Conservation (phyloP, 2,113 vertebrate species). For the Macrotus californicus region DNA sequence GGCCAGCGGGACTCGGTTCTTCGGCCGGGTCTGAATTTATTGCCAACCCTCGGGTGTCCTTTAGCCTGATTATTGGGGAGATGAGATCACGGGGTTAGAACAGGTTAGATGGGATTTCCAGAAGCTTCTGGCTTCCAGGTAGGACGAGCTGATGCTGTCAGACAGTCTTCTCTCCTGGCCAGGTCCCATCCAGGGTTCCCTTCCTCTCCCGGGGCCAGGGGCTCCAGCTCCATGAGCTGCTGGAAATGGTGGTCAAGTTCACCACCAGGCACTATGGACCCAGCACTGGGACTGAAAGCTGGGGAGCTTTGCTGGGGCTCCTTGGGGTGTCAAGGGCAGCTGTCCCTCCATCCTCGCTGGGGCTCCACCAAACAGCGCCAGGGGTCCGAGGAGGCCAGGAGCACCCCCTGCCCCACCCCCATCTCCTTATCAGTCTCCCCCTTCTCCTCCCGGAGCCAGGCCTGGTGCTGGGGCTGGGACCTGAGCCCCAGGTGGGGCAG, state of each 20-base stretch:
- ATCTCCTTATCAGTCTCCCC: too few relatives aligned
- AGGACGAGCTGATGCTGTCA: rapidly evolving
- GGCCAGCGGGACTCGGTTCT: conserved; percentile 74
- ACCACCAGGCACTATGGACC: rapidly evolving
- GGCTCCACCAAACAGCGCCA: rapidly evolving
- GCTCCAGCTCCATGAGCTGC: rapidly evolving
- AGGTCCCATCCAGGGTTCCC: not conserved
- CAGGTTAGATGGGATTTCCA: not conserved
- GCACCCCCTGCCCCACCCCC: not conserved
- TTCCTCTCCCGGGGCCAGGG: rapidly evolving
- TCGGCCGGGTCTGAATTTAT: not conserved
- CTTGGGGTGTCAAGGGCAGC: rapidly evolving
- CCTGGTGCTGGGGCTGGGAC: rapidly evolving
- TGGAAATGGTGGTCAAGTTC: not conserved
- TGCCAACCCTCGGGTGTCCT: not conserved
- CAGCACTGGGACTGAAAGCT: rapidly evolving
- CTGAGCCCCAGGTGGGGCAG: too few relatives aligned
- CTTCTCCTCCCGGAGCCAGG: not conserved
- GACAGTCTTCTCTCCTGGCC: not conserved
- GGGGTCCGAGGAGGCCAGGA: rapidly evolving
- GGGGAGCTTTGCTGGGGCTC: rapidly evolving
- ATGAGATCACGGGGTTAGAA: not conserved
- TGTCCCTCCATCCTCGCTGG: not conserved
- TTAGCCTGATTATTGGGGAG: not conserved
- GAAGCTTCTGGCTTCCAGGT: not conserved